phyloP scores from a whole-genome alignment of 2,113 vertebrate species.

The Saguinus midas region DNA sequence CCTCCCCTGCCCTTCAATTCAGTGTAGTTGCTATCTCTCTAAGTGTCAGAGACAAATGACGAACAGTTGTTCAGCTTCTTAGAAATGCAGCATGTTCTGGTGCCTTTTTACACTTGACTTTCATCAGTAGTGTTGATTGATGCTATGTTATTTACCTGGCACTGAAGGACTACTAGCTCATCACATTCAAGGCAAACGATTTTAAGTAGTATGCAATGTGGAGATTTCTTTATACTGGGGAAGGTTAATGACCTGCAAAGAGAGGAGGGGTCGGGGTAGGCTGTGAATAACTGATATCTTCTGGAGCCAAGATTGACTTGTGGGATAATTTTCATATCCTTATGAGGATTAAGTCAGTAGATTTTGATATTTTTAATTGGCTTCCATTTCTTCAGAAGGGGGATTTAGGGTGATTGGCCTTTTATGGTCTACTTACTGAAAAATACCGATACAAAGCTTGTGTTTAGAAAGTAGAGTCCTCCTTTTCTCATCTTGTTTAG shows the following conservation, averaged over 20 bases:
- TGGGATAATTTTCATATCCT: background rate
- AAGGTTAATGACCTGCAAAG: background rate
- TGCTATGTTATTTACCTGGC: conserved; percentile 42
- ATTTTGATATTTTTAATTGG: conserved; percentile 40
- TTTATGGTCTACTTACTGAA: background rate
- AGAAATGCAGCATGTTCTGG: background rate
- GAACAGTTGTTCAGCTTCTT: background rate
- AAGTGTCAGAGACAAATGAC: conserved; percentile 14
- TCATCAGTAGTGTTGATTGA: conserved; percentile 35
- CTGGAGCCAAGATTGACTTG: background rate
- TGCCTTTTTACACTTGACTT: conserved; percentile 41
- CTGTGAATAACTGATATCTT: background rate
- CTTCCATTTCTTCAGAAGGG: background rate
- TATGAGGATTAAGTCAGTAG: background rate
- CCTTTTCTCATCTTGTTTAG: background rate
- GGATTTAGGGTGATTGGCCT: background rate
- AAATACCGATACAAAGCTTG: background rate
- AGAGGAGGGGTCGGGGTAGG: no score
- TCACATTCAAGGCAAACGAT: conserved; percentile 42
- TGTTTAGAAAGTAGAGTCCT: background rate
- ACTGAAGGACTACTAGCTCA: conserved; percentile 21
- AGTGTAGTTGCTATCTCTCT: background rate
- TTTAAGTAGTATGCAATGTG: background rate
- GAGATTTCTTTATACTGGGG: background rate
- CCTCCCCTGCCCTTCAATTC: background rate